Evolutionary conservation across 2,113 vertebrate species (phyloP), one percentile per base, ranked within the genome.

Genomic region (Lota lota): DNA sequence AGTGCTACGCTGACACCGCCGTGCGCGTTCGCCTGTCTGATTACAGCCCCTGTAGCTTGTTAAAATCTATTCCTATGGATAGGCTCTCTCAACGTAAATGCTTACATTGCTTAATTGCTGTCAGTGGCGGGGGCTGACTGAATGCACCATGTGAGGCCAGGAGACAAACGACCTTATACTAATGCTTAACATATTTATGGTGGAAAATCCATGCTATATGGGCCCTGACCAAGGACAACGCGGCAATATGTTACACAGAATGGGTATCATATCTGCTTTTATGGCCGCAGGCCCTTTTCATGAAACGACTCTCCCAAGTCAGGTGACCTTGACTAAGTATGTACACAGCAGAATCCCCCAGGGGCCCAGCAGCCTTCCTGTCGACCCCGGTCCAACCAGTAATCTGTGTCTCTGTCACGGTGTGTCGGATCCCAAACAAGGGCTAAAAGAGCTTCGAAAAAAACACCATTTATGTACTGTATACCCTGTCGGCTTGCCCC

Each of bases 91-190:
- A 22, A 22, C 20, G 69, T n/a, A 59, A 40, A 18, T 28, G 33
- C 24, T 68, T 72, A 40, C 50, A 60, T 54, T 63, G 24, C 69
- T 67, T 74, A 66, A 77, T 75, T 73, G 60, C 67, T 69, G 21
- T 77, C 76, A 69, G 60, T 66, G 63, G 66, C 8, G 20, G 2
- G 28, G 17, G 18, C 47, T 75, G 75, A 79, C 59, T 73, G 66
- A 72, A 61, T 77, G 22, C 17, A 53, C 7, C 67, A 64, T 68
- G 61, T 57, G 54, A 72, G 70, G 69, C 58, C 57, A 1, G 28
- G 62, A 84, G 68, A 79, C 63, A 83, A 86, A 88, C 73, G 33
- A 74, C 64, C 70, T 53, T 73, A 79, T 77, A 22, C 56, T 56
- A 78, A 70, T 79, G 75, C 67, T 78, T 63, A 80, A 73, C 67